These are phyloP conservation scores for Galbula dea DNA, from an alignment of 2,113 vertebrate genomes.

Conservation along the genomic window DNA sequence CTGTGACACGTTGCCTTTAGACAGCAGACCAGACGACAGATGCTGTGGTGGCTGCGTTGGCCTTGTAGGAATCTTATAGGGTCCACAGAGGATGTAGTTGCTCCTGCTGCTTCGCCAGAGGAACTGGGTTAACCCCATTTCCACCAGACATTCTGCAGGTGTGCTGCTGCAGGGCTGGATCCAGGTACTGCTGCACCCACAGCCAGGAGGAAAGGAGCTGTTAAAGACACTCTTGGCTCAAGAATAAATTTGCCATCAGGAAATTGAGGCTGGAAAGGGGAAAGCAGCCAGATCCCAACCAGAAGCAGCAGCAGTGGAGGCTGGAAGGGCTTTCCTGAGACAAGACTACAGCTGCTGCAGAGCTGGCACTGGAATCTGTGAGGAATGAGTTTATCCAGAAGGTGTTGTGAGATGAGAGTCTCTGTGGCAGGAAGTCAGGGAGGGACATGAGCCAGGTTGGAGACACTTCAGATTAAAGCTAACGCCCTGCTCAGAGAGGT, in stretches of 20 bases:
- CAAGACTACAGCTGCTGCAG: background rate
- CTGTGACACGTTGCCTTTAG: background rate
- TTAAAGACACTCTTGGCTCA: background rate
- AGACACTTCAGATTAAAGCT: background rate
- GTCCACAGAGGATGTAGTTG: background rate
- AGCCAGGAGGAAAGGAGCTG: background rate
- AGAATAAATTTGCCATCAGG: background rate
- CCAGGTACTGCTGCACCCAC: background rate
- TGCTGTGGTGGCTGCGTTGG: background rate
- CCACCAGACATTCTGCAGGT: background rate
- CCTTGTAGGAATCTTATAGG: background rate
- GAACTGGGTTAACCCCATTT: background rate
- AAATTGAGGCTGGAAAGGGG: background rate
- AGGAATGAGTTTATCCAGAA: background rate
- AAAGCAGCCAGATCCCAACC: background rate
- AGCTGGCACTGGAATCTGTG: accelerated
- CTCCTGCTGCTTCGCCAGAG: background rate
- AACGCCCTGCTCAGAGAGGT: background rate
- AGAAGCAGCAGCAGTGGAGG: background rate
- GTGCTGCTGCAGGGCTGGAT: background rate
- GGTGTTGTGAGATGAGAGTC: background rate
- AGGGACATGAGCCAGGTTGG: accelerated
- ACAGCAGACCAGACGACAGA: background rate
- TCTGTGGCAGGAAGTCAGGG: accelerated
- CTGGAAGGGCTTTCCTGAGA: background rate